These are phyloP conservation scores for Euura lappo DNA, from an alignment of 1,140 invertebrate genomes.

Conservation along the genomic window DNA sequence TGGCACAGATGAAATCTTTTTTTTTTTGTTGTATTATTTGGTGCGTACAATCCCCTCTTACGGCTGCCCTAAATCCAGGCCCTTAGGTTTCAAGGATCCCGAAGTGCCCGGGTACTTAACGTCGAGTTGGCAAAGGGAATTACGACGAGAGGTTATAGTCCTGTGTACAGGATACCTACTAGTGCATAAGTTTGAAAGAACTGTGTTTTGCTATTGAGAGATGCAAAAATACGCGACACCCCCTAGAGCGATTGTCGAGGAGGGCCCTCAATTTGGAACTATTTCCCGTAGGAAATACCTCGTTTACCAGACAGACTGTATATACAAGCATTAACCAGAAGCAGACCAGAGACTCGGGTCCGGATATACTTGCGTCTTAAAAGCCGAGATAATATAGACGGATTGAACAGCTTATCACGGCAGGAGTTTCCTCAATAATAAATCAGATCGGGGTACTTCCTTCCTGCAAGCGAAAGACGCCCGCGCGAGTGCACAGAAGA, in stretches of 20 bases:
- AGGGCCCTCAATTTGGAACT: neutral
- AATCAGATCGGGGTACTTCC: constrained; percentile 52
- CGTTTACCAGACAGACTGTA: too few species aligned
- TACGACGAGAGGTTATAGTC: neutral
- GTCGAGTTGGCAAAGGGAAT: neutral
- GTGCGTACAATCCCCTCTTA: neutral
- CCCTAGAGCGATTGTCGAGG: neutral
- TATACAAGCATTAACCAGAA: too few species aligned
- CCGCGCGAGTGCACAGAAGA: neutral
- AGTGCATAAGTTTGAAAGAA: too few species aligned
- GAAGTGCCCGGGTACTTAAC: neutral
- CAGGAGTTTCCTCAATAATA: constrained; percentile 49
- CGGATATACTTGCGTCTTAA: constrained; percentile 31
- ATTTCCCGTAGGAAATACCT: neutral
- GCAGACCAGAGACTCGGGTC: neutral
- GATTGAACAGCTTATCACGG: constrained; percentile 26
- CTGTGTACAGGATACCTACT: too few species aligned
- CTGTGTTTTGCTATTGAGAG: too few species aligned
- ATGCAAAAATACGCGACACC: neutral
- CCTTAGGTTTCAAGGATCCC: neutral
- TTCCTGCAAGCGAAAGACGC: constrained; percentile 24
- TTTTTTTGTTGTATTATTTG: neutral
- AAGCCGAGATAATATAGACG: constrained; percentile 21
- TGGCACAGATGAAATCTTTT: neutral
- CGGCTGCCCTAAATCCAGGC: neutral